phyloP scores from a whole-genome alignment of 2,113 vertebrate genomes.

The Scartelaos histophorus region DNA sequence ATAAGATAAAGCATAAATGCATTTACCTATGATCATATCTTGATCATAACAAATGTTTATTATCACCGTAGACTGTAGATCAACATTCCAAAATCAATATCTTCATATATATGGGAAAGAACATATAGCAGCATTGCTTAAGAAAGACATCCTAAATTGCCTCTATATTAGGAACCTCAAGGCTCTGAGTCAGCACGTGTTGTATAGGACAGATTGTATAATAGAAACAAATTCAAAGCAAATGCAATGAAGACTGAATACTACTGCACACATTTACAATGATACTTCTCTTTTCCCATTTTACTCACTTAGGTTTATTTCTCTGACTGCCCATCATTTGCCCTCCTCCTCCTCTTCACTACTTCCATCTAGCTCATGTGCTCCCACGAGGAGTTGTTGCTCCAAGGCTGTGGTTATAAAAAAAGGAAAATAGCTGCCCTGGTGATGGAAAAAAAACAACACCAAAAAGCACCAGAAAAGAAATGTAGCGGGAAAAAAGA shows the following conservation, averaged over 20 bases:
- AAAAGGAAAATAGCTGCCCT: slow-evolving; percentile 48
- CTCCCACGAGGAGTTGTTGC: slow-evolving; percentile 68
- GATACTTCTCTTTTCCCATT: slow-evolving; percentile 11
- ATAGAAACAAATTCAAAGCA: not conserved
- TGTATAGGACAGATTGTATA: not conserved
- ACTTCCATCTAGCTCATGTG: slow-evolving; percentile 64
- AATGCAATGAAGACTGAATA: not conserved
- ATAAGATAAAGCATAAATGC: not conserved
- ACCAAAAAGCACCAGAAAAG: slow-evolving; percentile 53
- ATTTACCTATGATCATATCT: not conserved
- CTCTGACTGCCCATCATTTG: slow-evolving; percentile 48
- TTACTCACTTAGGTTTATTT: slow-evolving; percentile 33
- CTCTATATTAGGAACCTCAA: not conserved
- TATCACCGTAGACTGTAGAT: not conserved
- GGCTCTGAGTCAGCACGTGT: not conserved
- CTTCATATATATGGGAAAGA: not conserved
- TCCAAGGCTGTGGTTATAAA: slow-evolving; percentile 66
- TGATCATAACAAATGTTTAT: not conserved
- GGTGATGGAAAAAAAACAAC: slow-evolving; percentile 70
- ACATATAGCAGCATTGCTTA: not conserved
- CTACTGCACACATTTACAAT: not conserved
- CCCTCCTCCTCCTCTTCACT: slow-evolving; percentile 59
- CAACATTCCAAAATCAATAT: not conserved
- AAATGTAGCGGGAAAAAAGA: slow-evolving; percentile 64
- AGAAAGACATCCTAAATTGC: not conserved